Evolutionary conservation across 92 coral and sea anemone genomes (phyloP).

Genomic region (Parazoanthus swiftii): DNA sequence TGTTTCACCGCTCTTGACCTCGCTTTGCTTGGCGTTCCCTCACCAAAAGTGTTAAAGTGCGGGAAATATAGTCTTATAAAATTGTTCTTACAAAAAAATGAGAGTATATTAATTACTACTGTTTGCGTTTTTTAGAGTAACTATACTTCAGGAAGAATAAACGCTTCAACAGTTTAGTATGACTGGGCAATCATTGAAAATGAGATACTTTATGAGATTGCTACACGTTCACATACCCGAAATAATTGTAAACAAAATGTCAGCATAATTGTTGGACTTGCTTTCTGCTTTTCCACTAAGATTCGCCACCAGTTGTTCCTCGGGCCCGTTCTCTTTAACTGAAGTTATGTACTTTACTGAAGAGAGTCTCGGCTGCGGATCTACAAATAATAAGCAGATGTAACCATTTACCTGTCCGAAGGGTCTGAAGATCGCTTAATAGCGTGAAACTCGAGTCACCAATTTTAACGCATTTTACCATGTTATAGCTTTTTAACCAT

Average conservation of each 20-base stretch:
- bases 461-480: no score
- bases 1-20: no score
- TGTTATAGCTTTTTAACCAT: no score
- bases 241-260: constrained; percentile 40
- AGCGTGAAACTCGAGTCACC: no score
- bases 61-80: no score
- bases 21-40: no score
- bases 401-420: background rate
- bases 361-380: constrained; percentile 53
- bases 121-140: no score
- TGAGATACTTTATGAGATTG: background rate
- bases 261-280: constrained; percentile 44
- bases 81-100: no score
- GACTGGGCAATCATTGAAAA: background rate
- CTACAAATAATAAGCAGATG: constrained; percentile 15
- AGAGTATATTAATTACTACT: no score
- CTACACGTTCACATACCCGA: constrained; percentile 43
- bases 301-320: constrained; percentile 46
- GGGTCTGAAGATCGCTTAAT: no score
- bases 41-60: no score
- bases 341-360: constrained; percentile 34
- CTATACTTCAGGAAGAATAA: background rate
- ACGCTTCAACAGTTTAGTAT: no score
- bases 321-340: constrained; percentile 53
- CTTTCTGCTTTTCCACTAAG: constrained; percentile 56